These are phyloP conservation scores for Morone chrysops DNA, from an alignment of 2,113 vertebrate genomes.

Conservation along the genomic window DNA sequence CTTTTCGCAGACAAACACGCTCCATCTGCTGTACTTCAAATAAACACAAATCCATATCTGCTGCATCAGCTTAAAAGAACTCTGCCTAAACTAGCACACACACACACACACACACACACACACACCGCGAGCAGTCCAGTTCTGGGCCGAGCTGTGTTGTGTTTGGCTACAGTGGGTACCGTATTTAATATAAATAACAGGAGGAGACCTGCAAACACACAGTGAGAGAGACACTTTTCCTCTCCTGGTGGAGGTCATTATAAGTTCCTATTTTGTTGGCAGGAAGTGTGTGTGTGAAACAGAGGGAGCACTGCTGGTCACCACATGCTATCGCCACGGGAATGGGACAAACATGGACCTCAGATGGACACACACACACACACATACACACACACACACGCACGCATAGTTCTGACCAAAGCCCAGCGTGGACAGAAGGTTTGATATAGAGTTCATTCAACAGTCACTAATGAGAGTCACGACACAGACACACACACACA, in stretches of 20 bases:
- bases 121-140: neutral
- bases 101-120: slow-evolving; percentile 20
- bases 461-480: slow-evolving; percentile 70
- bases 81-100: neutral
- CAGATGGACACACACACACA: slow-evolving; percentile 47
- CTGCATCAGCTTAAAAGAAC: slow-evolving; percentile 59
- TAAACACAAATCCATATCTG: slow-evolving; percentile 66
- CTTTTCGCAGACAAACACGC: slow-evolving; percentile 41
- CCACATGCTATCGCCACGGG: slow-evolving; percentile 57
- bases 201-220: slow-evolving; percentile 52
- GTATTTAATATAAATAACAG: slow-evolving; percentile 70
- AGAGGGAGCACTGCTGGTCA: slow-evolving; percentile 64
- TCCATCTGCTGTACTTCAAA: slow-evolving; percentile 68
- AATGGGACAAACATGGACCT: slow-evolving; percentile 62
- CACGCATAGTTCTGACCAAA: slow-evolving; percentile 29
- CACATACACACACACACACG: slow-evolving; percentile 19
- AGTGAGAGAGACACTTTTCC: slow-evolving; percentile 47
- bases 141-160: slow-evolving; percentile 22
- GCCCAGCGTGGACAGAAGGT: slow-evolving; percentile 74
- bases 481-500: slow-evolving; percentile 41
- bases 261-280: slow-evolving; percentile 59
- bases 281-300: slow-evolving; percentile 66
- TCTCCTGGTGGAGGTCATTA: slow-evolving; percentile 70
- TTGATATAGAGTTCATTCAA: slow-evolving; percentile 48
- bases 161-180: slow-evolving; percentile 37